Evolutionary conservation across 1,140 invertebrate species (phyloP), one percentile per base, ranked within the genome.

Genomic region (Apolygus lucorum): DNA sequence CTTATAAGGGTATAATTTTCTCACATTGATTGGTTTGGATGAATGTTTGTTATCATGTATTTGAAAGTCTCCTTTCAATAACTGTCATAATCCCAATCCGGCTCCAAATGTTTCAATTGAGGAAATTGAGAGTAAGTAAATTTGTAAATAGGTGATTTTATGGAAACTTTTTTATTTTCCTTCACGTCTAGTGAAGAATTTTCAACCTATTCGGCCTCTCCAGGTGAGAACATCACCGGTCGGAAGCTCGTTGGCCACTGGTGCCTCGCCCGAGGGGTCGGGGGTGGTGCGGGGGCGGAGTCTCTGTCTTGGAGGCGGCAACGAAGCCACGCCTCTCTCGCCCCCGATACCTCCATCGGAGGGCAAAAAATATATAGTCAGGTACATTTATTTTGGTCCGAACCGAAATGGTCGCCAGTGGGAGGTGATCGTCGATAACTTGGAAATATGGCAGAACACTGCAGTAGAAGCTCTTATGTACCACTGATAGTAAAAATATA

Each of bases 61-160:
- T n/a, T n/a, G n/a, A n/a, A n/a, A n/a, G n/a, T n/a, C n/a, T n/a
- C n/a, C n/a, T n/a, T n/a, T n/a, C n/a, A n/a, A n/a, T n/a, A n/a
- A n/a, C n/a, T n/a, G n/a, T n/a, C n/a, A n/a, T n/a, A n/a, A n/a
- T n/a, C n/a, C n/a, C n/a, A n/a, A n/a, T n/a, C n/a, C n/a, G n/a
- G n/a, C n/a, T n/a, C n/a, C n/a, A n/a, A n/a, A n/a, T n/a, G n/a
- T n/a, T n/a, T n/a, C n/a, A n/a, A n/a, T n/a, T n/a, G n/a, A n/a
- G n/a, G n/a, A n/a, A n/a, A n/a, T n/a, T n/a, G n/a, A n/a, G n/a
- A n/a, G n/a, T n/a, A n/a, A 54, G 25, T 21, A 24, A 54, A 52
- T 34, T 25, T 24, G 34, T 29, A 49, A 25, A 67, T n/a, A 67
- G 66, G 52, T 34, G 52, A 25, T 67, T 67, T 67, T 49, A 26